Evolutionary conservation across 35 echinoderm and acorn worm genomes (phyloP), one percentile per base, ranked within the genome.

Genomic region (Eucidaris tribuloides): DNA sequence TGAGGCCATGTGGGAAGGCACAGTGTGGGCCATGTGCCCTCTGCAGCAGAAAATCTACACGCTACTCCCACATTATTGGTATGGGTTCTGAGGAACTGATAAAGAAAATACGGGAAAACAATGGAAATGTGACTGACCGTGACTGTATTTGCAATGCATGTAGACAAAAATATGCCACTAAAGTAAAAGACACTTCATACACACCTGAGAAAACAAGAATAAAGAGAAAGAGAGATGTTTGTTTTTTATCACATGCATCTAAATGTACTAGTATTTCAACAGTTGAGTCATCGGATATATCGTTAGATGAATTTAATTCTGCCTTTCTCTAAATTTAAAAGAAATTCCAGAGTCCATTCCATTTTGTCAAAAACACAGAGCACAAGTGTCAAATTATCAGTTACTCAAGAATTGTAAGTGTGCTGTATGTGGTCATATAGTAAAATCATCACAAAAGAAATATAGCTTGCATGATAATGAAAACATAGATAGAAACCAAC

Each of bases 91-190:
- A 40, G 43, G 66, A 40, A 3, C 33, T 72, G 7, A 43, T 37
- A 15, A 43, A 43, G 36, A 72, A 15, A 72, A 72, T 72, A 72
- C 35, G 20, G 36, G 66, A 72, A 72, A 41, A 72, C 6, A 40
- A 17, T 72, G 38, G 43, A 29, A 6, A 72, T 72, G 66, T 72
- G 5, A 72, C 33, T 18, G 66, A 72, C 32, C 7, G 7, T 20
- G 66, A 72, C 24, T 72, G 66, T 72, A 72, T 72, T 43, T 72
- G 66, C 43, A 72, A 72, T 72, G 66, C 66, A 11, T 72, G 66
- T 72, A 43, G 66, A 43, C 66, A 72, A 23, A 72, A 72, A 72
- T 72, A 15, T 72, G 43, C 13, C 24, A 43, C 32, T 14, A 72
- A 72, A 72, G 2, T 42, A 72, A 72, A 72, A 42, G 36, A 72